These are phyloP conservation scores for Eleginops maclovinus DNA, from an alignment of 2,113 vertebrate species.

Conservation along the genomic window DNA sequence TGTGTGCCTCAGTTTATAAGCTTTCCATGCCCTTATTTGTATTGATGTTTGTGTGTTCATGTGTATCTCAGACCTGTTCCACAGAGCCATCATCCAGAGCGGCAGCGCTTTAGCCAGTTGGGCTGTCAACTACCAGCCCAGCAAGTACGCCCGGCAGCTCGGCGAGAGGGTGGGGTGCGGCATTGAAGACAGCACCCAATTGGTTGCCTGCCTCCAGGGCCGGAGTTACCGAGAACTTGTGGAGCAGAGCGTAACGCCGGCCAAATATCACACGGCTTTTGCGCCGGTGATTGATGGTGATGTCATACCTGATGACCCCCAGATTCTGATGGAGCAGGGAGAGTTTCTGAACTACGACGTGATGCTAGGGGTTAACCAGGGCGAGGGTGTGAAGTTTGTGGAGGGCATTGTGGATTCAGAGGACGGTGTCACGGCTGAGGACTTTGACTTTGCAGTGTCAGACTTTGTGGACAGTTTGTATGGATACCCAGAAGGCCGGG, in stretches of 20 bases:
- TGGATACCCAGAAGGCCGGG: slow-evolving; percentile 93
- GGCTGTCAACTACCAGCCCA: slow-evolving; percentile 99
- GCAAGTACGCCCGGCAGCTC: slow-evolving; percentile 93
- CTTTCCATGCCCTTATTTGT: slow-evolving; percentile 1
- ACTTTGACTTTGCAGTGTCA: slow-evolving; percentile 95
- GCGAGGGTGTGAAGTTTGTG: slow-evolving; percentile 94
- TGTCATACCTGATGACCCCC: slow-evolving; percentile 97
- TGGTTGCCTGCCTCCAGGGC: slow-evolving; percentile 93
- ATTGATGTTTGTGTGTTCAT: slow-evolving; percentile 35
- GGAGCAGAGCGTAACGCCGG: slow-evolving; percentile 91
- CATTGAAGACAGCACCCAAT: slow-evolving; percentile 91
- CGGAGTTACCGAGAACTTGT: slow-evolving; percentile 94
- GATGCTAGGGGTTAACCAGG: slow-evolving; percentile 98
- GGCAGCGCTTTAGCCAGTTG: slow-evolving; percentile 97
- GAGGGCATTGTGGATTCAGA: slow-evolving; percentile 94
- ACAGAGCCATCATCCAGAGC: slow-evolving; percentile 99
- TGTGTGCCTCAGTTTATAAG: not conserved
- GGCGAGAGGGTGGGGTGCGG: slow-evolving; percentile 95
- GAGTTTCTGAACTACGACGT: slow-evolving; percentile 99
- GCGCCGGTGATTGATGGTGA: slow-evolving; percentile 98
- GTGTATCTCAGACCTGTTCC: slow-evolving; percentile 92
- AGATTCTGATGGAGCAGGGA: slow-evolving; percentile 99
- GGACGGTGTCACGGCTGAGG: slow-evolving; percentile 91
- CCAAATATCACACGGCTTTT: slow-evolving; percentile 97
- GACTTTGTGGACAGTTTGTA: slow-evolving; percentile 97